Base-by-base conservation (phyloP, 2,797 vertebrate genomes). In the Choloepus didactylus region DNA sequence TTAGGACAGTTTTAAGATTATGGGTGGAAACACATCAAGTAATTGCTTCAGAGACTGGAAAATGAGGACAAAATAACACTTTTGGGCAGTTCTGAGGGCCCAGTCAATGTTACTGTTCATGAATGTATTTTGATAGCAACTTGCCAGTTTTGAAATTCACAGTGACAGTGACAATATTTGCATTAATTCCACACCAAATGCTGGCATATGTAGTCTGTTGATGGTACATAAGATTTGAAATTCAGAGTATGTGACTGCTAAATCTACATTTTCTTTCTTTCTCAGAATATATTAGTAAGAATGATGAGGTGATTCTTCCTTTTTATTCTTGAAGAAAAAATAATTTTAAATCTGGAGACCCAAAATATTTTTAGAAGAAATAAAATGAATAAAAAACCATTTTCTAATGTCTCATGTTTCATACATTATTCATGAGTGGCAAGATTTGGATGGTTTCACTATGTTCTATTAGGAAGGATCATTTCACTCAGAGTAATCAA, bases 281-380 rank as follows among this genome's bases (percentile, higher is more conserved):
- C 49, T 79, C 60, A 89, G 44, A 59, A 29, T 7, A 62, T 86
- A 75, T 54, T 75, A 75, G 67, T 54, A 35, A 92, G 73, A 67
- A 23, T 38, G 60, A 62, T 16, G 46, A 2, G 16, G 0, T 27
- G 2, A 9, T 44, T 29, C 12, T 75, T 60, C 18, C n/a, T 31
- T 67, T 92, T 46, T 81, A 69, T 92, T 66, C 5, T 92, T 87
- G 44, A 87, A 46, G 7, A 69, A 19, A 76, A 15, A 31, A 4
- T 41, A 87, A 44, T 60, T 93, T 90, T 87, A 87, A 87, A 64
- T 87, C 25, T 46, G 31, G 23, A 83, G 44, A 59, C 25, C 69
- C 76, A 76, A 84, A 60, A 35, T 46, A 76, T 38, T 87, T 70
- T 35, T 66, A 76, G 27, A 86, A 49, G 11, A 95, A 56, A 89